Evolutionary conservation across 2,113 vertebrate species (phyloP).

Genomic region (Acanthochromis polyacanthus): DNA sequence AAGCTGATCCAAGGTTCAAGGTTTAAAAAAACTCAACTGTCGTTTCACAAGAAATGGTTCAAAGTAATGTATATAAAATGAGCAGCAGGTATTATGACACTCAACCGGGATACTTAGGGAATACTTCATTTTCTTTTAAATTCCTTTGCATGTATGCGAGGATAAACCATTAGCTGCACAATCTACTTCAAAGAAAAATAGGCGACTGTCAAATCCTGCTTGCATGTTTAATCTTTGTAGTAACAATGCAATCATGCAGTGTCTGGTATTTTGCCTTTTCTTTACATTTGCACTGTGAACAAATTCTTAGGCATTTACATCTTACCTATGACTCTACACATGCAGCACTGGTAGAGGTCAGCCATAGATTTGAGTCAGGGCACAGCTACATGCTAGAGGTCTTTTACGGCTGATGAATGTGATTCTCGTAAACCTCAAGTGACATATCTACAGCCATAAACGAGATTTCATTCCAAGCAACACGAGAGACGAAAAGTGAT

Average conservation of each 20-base stretch:
- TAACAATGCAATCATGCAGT: neutral
- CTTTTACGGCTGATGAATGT: neutral
- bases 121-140: neutral
- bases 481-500: neutral
- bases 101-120: neutral
- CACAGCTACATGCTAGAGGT: no score
- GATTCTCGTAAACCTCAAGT: constrained; percentile 1
- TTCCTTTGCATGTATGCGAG: no score
- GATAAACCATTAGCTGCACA: constrained; percentile 4
- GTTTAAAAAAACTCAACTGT: neutral
- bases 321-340: no score
- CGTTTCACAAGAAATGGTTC: no score
- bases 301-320: neutral
- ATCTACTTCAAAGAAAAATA: constrained; percentile 1
- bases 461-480: neutral
- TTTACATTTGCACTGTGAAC: neutral
- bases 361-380: neutral
- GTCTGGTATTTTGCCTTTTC: neutral
- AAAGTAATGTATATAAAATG: neutral
- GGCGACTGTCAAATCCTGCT: neutral
- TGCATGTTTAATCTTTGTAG: neutral
- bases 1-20: constrained; percentile 1
- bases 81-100: neutral
- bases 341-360: neutral
- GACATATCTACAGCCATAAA: neutral